Base-by-base conservation (phyloP, 2,113 vertebrate genomes). In the Toxostoma redivivum region DNA sequence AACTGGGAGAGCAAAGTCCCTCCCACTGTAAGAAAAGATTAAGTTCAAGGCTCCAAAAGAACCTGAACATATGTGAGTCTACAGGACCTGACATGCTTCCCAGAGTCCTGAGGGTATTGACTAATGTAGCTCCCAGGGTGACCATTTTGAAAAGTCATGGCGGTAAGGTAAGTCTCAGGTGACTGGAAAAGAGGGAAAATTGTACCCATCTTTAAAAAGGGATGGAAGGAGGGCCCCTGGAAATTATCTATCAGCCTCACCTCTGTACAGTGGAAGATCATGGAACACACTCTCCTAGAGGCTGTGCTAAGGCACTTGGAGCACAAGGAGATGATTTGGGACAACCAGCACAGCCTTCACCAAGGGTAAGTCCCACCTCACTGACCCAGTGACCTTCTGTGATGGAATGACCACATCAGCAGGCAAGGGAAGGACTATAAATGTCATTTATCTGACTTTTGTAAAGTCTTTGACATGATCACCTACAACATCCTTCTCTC, bases 281-380 rank as follows among this genome's bases (percentile, higher is more conserved):
- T 10, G 23, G 23, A 51, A 25, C 9, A 84, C 15, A 21, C 24
- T 50, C 9, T 71, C 20, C 21, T 18, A 9, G 16, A 44, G 21
- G 30, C 25, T 60, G 10, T 53, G 15, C 66, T 14, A 5, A 66
- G 60, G 45, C n/a, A 23, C 10, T 12, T 21, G 45, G 17, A 58
- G 37, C 28, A 45, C 1, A 12, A 4, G 11, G 23, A 45, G 5
- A 12, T 23, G 24, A 45, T 48, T 56, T 0, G 0, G 27, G 30
- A 58, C 24, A 92, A 18, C 8, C 38, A 48, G 22, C 12, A 24
- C 5, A 22, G 24, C 15, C 21, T 47, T 40, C 38, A 64, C 25
- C 13, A n/a, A 21, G 8, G 25, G 22, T 5, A 53, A 65, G 13
- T 42, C 25, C n/a, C 37, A 12, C 21, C 21, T 51, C 11, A 51